Conservation (phyloP, 2,888 invertebrate species). For the Lissonota sp. region DNA sequence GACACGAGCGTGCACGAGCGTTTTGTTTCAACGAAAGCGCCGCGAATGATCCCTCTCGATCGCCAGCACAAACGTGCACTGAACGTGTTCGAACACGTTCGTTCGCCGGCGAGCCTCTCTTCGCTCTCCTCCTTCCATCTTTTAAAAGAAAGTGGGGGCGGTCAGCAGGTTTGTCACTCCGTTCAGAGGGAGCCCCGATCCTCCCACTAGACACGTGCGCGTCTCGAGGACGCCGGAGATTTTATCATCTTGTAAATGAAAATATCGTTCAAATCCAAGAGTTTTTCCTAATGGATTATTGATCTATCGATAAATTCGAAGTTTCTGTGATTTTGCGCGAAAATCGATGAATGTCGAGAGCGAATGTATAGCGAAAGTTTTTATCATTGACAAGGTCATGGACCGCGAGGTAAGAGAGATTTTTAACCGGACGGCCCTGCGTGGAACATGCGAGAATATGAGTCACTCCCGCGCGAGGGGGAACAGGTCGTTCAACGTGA, state of each 20-base stretch:
- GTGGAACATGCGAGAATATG: slow-evolving; percentile 58
- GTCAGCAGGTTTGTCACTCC: slow-evolving; percentile 47
- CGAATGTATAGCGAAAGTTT: neutral
- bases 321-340: too few relatives aligned
- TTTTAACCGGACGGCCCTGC: slow-evolving; percentile 45
- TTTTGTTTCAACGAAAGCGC: neutral
- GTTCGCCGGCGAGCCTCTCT: slow-evolving; percentile 25
- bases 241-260: neutral
- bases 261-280: neutral
- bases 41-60: slow-evolving; percentile 35
- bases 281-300: neutral
- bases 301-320: too few relatives aligned
- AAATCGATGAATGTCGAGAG: too few relatives aligned
- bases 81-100: slow-evolving; percentile 73
- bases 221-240: neutral
- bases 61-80: slow-evolving; percentile 69
- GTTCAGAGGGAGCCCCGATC: slow-evolving; percentile 34
- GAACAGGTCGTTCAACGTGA: slow-evolving; percentile 58
- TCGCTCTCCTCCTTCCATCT: too few relatives aligned
- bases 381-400: slow-evolving; percentile 6
- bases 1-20: too few relatives aligned
- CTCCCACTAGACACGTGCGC: neutral
- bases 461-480: slow-evolving; percentile 47
- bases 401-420: slow-evolving; percentile 28
- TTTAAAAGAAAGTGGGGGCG: slow-evolving; percentile 69